These are phyloP conservation scores for Alectoris magna DNA, from an alignment of 2,797 vertebrate genomes.

Conservation along the genomic window DNA sequence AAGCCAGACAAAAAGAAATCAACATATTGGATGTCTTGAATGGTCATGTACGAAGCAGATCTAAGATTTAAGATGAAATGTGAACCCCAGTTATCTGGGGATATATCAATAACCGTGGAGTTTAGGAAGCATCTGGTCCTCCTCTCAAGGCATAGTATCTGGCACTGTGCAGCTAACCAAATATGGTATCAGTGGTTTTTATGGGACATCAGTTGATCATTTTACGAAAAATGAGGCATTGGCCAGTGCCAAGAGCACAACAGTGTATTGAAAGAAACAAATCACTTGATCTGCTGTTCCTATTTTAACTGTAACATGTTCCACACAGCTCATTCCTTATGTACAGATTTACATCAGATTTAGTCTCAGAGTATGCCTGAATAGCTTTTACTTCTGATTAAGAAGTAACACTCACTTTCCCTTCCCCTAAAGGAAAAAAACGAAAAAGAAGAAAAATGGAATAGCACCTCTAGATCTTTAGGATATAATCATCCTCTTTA, in stretches of 20 bases:
- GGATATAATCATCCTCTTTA: slow-evolving; percentile 22
- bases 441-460: background rate
- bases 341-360: background rate
- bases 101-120: background rate
- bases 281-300: background rate
- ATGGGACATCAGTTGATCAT: background rate
- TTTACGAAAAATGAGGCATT: background rate
- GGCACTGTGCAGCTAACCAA: background rate
- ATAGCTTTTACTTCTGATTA: background rate
- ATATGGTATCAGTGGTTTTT: background rate
- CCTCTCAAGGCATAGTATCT: background rate
- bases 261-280: background rate
- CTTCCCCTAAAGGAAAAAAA: slow-evolving; percentile 42
- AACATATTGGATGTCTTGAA: accelerated
- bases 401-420: slow-evolving; percentile 1
- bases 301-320: background rate
- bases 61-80: background rate
- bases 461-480: background rate
- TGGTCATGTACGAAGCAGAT: background rate
- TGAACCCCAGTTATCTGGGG: background rate
- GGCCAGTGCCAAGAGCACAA: background rate
- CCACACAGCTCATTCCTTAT: background rate
- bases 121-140: background rate
- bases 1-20: background rate
- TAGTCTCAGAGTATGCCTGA: background rate